Evolutionary conservation across 2,888 invertebrate genomes (phyloP), one percentile per base, ranked within the genome.

Genomic region (Sinohyriopsis cumingii): DNA sequence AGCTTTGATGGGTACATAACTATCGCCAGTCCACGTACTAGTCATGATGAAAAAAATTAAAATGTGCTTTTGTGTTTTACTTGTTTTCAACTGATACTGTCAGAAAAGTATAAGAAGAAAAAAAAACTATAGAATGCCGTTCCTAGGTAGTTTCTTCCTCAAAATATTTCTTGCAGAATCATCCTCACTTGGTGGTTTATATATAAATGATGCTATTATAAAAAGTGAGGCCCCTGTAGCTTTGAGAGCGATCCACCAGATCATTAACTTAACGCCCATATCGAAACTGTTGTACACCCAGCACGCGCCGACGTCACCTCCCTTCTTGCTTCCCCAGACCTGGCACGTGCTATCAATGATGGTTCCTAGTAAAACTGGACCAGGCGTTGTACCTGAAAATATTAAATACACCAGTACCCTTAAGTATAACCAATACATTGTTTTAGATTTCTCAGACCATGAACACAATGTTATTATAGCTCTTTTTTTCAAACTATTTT

Each of bases 291-390:
- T 92, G 82, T 94, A 94, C 33, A 93, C 87, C 91, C 93, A 93
- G 78, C 94, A 94, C 82, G 94, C 93, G 19, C 94, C 93, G 28
- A 28, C 12, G 56, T 89, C 91, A 28, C 90, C 89, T 1, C 92
- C 93, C 81, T 94, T 94, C 9, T 92, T 92, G 67, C 92, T 90
- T 56, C 93, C 93, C 94, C 94, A 94, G 28, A 93, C 91, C 56
- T 93, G 83, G 76, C 94, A 94, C 0, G 94, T 92, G 19, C 92
- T 92, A 86, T 94, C 94, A 91, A 95, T 93, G 63, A 94, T 92
- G 20, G 92, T 92, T 0, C 94, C 94, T 83, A 94, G 94, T 61
- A 94, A 89, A 68, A 94, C 93, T 0, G 94, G 94, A 6, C 93
- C 94, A 0, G 94, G 94, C 73, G 94, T 77, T 1, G 83, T 82